phyloP scores from a whole-genome alignment of 2,113 vertebrate genomes.

The Menura novaehollandiae region DNA sequence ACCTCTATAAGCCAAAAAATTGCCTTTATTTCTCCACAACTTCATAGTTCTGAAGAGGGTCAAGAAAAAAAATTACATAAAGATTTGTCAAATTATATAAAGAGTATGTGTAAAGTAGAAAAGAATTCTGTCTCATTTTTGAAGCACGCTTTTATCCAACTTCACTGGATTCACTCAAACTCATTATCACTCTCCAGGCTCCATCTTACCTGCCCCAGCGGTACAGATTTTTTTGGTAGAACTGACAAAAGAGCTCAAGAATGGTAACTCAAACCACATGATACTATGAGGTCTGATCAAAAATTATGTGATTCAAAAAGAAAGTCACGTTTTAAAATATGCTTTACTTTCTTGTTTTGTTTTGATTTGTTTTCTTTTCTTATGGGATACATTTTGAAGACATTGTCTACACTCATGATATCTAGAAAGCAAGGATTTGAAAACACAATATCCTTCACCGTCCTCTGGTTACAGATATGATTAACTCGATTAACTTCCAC shows the following conservation, averaged over 20 bases:
- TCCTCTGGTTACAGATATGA: background rate
- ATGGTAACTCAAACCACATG: background rate
- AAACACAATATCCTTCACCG: background rate
- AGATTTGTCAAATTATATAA: background rate
- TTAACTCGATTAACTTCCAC: background rate
- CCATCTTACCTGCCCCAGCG: background rate
- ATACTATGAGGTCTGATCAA: background rate
- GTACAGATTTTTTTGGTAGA: background rate
- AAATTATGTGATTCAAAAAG: background rate
- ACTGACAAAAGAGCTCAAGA: background rate
- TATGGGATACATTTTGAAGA: background rate
- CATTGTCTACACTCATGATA: background rate
- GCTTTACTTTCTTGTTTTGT: fast-evolving
- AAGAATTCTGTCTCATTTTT: background rate
- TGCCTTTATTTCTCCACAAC: background rate
- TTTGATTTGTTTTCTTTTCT: background rate
- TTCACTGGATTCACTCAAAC: background rate
- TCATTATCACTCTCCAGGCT: background rate
- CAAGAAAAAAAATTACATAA: background rate
- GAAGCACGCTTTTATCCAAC: background rate
- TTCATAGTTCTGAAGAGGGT: background rate
- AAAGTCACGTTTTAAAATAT: background rate
- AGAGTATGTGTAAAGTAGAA: background rate
- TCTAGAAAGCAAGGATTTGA: background rate
- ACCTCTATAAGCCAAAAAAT: background rate